Base-by-base conservation (phyloP, 2,797 vertebrate genomes). In the Pogonophryne albipinna region DNA sequence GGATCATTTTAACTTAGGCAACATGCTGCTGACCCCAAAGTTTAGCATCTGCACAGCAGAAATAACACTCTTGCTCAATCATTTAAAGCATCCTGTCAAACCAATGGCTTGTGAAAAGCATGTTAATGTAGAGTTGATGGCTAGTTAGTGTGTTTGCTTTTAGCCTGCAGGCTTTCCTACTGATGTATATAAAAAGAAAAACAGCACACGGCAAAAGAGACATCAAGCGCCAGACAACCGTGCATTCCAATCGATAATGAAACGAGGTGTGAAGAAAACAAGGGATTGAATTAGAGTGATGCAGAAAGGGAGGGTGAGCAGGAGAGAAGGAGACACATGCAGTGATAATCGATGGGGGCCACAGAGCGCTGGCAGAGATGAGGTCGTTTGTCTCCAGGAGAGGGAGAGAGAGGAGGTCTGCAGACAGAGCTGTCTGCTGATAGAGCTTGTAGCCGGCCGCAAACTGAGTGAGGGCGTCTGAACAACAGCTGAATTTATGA, bases 1-100 rank as follows among this genome's bases (percentile, higher is more conserved):
- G 85, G 60, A 76, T 60, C 80, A 84, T 79, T 87, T 87, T 90
- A 92, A 91, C 87, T 86, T 79, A 80, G 89, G 78, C 81, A 91
- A 87, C 82, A 88, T 93, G 84, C 84, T 52, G 70, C 78, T 73
- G 72, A 87, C 78, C 76, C 74, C 20, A 64, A 60, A 70, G 50
- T 80, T 79, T 65, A 71, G 67, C 69, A 69, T 82, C 73, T 81
- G 80, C 75, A 78, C 76, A 73, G 67, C 76, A 73, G 45, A 45
- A 84, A 42, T 79, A 78, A 86, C 74, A 88, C 71, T 71, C 63
- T 67, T 15, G 20, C 74, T 71, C 67, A 71, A 76, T 86, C 73
- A 86, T 71, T 64, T 76, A 59, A 80, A 68, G 38, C 77, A 71
- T 84, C 80, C 63, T 66, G 64, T 81, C 73, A 60, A 70, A 78